Percentiles rank a stretch among this genome's conserved stretches.
phyloP scores from a whole-genome alignment of 2,113 vertebrate species.

The Nothoprocta pentlandii region DNA sequence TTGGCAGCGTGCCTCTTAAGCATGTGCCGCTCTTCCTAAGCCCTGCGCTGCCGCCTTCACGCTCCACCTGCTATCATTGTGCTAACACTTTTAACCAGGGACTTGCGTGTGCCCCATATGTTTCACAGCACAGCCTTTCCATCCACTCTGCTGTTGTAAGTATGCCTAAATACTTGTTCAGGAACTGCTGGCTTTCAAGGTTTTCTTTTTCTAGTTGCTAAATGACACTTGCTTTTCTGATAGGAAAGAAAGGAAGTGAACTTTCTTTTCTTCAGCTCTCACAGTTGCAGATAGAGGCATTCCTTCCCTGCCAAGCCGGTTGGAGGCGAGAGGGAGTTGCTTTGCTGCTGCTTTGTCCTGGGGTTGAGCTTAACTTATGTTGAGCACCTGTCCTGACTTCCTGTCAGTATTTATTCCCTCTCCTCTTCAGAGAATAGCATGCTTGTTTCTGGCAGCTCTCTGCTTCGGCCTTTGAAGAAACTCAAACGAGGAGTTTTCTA shows the following conservation, averaged over 20 bases:
- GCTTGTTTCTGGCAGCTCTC: background rate
- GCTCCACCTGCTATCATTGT: background rate
- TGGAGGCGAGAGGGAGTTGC: background rate
- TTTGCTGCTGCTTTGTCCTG: background rate
- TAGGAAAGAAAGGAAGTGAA: background rate
- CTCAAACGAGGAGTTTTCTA: background rate
- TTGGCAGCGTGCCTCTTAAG: background rate
- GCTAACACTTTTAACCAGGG: accelerated
- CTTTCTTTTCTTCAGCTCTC: background rate
- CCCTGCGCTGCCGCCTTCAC: accelerated
- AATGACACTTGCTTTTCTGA: background rate
- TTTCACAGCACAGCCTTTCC: background rate
- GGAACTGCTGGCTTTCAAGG: background rate
- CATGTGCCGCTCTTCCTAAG: background rate
- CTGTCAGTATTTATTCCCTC: background rate
- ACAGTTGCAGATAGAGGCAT: background rate
- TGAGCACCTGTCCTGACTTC: background rate
- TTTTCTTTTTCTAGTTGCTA: background rate
- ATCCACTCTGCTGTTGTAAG: background rate
- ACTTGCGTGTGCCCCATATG: accelerated
- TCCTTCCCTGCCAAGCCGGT: background rate
- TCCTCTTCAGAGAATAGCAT: accelerated
- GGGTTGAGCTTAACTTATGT: background rate
- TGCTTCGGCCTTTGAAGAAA: background rate
- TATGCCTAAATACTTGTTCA: background rate